Percentiles rank a stretch among this genome's conserved stretches.
Conservation (phyloP, 1,140 invertebrate genomes). For the Apocrypta bakeri region DNA sequence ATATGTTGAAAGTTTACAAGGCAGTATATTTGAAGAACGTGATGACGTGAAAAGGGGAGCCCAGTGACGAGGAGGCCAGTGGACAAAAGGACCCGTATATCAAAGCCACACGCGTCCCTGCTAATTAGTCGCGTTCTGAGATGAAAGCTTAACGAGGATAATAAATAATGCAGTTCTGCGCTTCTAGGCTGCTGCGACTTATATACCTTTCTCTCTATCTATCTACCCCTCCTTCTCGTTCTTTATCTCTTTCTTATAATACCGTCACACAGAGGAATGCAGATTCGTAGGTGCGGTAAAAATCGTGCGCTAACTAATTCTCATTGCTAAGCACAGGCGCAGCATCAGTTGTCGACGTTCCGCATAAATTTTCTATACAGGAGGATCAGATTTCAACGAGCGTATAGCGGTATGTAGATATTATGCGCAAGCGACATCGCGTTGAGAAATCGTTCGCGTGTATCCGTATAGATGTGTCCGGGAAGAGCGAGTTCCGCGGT, state of each 20-base stretch:
- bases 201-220: not conserved
- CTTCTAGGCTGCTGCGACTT: too few relatives aligned
- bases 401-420: not conserved
- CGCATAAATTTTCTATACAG: slow-evolving; percentile 34
- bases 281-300: slow-evolving; percentile 35
- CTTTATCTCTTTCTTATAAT: not conserved
- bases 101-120: slow-evolving; percentile 27
- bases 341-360: slow-evolving; percentile 1
- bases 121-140: slow-evolving; percentile 41
- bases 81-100: slow-evolving; percentile 26
- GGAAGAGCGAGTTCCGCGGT: not conserved
- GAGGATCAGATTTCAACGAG: slow-evolving; percentile 46
- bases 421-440: not conserved
- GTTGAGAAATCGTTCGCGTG: not conserved
- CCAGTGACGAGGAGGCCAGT: too few relatives aligned
- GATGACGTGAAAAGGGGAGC: not conserved
- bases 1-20: not conserved
- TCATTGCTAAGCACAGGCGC: slow-evolving; percentile 26
- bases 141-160: slow-evolving; percentile 44
- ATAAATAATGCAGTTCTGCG: slow-evolving; percentile 42
- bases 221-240: not conserved
- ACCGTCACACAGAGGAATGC: slow-evolving; percentile 33
- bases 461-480: not conserved
- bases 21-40: not conserved
- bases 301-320: slow-evolving; percentile 45